These are phyloP conservation scores for Antedon bifida DNA, from an alignment of 35 echinoderm and acorn worm species.

Conservation along the genomic window DNA sequence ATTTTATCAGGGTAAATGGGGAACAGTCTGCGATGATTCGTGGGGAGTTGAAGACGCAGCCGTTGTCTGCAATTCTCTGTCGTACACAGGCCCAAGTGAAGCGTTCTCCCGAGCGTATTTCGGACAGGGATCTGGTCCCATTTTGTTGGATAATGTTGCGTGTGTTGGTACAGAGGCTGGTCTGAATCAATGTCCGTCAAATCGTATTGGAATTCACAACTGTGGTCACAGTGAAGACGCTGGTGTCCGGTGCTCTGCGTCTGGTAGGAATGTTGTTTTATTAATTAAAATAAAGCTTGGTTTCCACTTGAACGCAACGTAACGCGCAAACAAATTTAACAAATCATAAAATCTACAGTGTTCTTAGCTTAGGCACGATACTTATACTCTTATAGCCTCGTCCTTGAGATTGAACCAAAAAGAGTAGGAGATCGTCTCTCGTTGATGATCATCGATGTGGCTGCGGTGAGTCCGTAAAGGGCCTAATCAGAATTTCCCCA, in stretches of 20 bases:
- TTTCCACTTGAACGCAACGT: too few species aligned
- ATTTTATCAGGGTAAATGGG: conserved; percentile 1
- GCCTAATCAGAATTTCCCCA: too few species aligned
- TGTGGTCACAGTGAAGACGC: background rate
- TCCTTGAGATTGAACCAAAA: too few species aligned
- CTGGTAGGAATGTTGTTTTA: background rate
- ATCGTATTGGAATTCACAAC: background rate
- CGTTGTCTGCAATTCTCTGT: background rate
- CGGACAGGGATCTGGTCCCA: background rate
- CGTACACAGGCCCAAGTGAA: background rate
- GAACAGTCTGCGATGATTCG: background rate
- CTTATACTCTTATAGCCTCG: too few species aligned
- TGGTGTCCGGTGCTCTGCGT: background rate
- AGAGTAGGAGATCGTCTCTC: too few species aligned
- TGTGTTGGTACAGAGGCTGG: background rate
- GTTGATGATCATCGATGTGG: too few species aligned
- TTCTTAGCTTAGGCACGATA: too few species aligned
- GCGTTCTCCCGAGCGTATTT: background rate
- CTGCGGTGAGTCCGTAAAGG: too few species aligned
- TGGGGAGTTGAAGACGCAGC: background rate
- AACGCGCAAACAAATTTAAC: too few species aligned
- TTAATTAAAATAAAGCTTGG: too few species aligned
- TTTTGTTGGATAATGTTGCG: background rate
- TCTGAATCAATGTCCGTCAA: background rate
- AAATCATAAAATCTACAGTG: too few species aligned